A percentile compares a stretch with the other conserved stretches of the same genome.
These are phyloP conservation scores for Loxodonta africana DNA, from an alignment of 2,113 vertebrate species.

Conservation along the genomic window DNA sequence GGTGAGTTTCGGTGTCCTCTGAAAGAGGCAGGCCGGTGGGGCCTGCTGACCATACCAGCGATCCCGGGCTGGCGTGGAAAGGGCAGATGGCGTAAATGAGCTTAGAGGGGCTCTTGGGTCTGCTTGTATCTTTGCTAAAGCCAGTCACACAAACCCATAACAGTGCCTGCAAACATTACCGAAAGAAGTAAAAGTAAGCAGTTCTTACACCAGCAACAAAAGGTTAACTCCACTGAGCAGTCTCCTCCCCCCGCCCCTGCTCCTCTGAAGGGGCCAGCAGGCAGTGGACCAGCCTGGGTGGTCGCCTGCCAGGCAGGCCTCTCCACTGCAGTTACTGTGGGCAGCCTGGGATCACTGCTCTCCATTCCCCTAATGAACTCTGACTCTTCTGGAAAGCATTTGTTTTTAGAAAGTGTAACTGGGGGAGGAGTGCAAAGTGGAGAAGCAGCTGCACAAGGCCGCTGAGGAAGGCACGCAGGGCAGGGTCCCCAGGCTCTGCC, in stretches of 20 bases:
- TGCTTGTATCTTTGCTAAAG: constrained; percentile 54
- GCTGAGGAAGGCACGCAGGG: not conserved
- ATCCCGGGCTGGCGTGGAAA: not conserved
- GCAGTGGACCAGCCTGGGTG: constrained; percentile 41
- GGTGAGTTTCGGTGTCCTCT: not conserved
- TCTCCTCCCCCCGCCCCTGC: not conserved
- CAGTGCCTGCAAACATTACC: not conserved
- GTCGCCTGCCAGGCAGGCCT: constrained; percentile 33
- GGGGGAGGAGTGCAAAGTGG: not conserved
- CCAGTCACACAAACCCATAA: constrained; percentile 39
- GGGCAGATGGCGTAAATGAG: not conserved
- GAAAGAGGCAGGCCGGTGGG: not conserved
- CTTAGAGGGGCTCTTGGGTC: not conserved
- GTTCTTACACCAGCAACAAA: constrained; percentile 12
- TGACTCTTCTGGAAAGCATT: constrained; percentile 85
- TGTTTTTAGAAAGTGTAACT: constrained; percentile 74
- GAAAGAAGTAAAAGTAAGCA: constrained; percentile 56
- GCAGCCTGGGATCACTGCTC: constrained; percentile 72
- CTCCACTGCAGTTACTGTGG: constrained; percentile 13
- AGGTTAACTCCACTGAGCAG: not conserved
- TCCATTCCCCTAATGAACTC: constrained; percentile 82
- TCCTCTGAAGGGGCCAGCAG: not conserved
- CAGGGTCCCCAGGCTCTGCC: not conserved
- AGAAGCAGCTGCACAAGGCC: not conserved
- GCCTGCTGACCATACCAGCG: not conserved